A percentile compares a stretch with the other conserved stretches of the same genome.
Conservation (phyloP, 2,797 vertebrate genomes). For the Etheostoma perlongum region DNA sequence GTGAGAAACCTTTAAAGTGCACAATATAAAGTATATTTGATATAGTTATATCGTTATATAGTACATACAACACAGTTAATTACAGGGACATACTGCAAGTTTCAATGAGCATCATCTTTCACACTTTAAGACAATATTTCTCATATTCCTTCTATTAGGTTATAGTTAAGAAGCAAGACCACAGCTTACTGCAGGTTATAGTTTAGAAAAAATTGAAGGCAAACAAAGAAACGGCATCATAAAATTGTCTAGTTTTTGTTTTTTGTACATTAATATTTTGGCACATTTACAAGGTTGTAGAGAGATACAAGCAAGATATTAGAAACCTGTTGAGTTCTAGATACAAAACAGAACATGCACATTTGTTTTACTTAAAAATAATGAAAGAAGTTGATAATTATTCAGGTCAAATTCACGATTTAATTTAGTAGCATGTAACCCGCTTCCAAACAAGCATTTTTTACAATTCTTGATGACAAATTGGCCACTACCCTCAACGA, state of each 20-base stretch:
- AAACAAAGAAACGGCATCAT: not conserved
- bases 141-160: conserved; percentile 30
- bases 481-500: not conserved
- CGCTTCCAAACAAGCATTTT: not conserved
- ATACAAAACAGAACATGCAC: conserved; percentile 3
- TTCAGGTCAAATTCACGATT: not conserved
- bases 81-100: conserved; percentile 25
- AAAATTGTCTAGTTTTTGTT: not conserved
- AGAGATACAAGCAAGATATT: conserved; percentile 17
- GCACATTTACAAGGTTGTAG: not conserved
- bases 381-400: not conserved
- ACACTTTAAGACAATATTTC: conserved; percentile 24
- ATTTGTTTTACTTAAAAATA: not conserved
- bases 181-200: conserved; percentile 25
- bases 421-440: not conserved
- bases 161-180: conserved; percentile 23
- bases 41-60: not conserved
- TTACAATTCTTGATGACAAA: not conserved
- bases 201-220: conserved; percentile 3
- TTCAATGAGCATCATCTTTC: conserved; percentile 48
- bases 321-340: conserved; percentile 81
- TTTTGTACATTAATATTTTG: no score
- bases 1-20: not conserved
- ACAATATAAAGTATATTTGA: conserved; percentile 25
- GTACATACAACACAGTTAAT: not conserved